Evolutionary conservation across 2,797 vertebrate species (phyloP).

Genomic region (Poliocrania exsul): DNA sequence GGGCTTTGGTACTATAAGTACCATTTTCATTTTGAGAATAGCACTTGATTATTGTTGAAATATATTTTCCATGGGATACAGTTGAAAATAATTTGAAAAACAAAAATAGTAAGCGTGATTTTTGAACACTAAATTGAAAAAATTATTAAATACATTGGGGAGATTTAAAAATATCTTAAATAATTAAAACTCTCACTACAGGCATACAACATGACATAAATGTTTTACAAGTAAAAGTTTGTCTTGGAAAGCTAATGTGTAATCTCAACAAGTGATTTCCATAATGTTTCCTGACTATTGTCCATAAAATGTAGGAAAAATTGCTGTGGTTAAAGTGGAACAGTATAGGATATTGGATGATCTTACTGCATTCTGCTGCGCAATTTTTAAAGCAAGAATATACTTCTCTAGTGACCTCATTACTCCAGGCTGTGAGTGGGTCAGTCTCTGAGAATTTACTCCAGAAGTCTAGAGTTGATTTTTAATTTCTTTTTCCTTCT

Average conservation of each 20-base stretch:
- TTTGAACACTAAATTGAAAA: too few relatives aligned
- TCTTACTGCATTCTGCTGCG: neutral
- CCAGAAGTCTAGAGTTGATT: neutral
- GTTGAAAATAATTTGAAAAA: neutral
- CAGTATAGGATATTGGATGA: neutral
- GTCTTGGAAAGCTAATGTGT: neutral
- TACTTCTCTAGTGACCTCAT: neutral
- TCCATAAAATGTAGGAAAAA: constrained; percentile 3
- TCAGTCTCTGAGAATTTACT: neutral
- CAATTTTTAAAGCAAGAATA: neutral
- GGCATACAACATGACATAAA: neutral
- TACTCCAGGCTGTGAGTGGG: neutral
- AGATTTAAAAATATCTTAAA: neutral
- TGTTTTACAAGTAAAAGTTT: neutral
- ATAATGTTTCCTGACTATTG: neutral
- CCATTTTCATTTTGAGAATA: neutral
- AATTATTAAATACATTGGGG: neutral
- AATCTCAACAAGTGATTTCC: constrained; percentile 12
- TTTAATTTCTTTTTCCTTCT: neutral
- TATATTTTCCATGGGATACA: neutral
- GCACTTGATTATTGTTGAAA: neutral
- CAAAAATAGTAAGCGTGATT: too few relatives aligned
- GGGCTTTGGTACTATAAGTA: neutral
- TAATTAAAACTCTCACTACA: neutral
- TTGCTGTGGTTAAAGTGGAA: neutral